Evolutionary conservation across 2,113 vertebrate genomes (phyloP).

Genomic region (Synodontis membranacea): DNA sequence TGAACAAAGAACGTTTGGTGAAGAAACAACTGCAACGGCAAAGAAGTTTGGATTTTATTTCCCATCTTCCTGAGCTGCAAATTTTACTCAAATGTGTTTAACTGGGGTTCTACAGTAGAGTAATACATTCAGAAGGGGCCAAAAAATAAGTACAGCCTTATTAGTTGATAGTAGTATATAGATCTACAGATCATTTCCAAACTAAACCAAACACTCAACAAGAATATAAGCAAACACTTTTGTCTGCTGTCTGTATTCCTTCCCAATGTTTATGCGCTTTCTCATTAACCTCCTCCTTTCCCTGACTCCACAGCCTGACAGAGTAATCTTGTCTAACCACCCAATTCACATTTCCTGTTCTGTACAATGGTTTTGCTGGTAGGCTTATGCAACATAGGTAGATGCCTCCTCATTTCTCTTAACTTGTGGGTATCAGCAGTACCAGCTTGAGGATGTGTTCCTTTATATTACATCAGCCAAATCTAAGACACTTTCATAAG

Average conservation of each 20-base stretch:
- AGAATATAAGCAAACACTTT: background rate
- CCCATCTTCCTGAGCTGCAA: background rate
- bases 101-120: constrained; percentile 48
- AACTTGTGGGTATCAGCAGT: constrained; percentile 22
- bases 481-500: constrained; percentile 15
- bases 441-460: background rate
- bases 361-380: constrained; percentile 41
- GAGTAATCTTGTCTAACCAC: constrained; percentile 48
- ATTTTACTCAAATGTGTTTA: constrained; percentile 48
- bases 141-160: constrained; percentile 35
- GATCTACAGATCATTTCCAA: background rate
- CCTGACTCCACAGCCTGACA: constrained; percentile 19
- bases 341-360: constrained; percentile 41
- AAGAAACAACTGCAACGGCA: constrained; percentile 28
- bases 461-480: background rate
- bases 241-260: background rate
- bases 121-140: constrained; percentile 47
- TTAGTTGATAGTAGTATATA: background rate
- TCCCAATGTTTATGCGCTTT: background rate
- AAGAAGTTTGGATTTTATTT: constrained; percentile 20
- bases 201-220: background rate
- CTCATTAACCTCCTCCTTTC: background rate
- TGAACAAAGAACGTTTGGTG: constrained; percentile 47
- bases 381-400: constrained; percentile 33
- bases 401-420: constrained; percentile 18